phyloP scores from a whole-genome alignment of 2,113 vertebrate genomes.

The Eulemur macaco region DNA sequence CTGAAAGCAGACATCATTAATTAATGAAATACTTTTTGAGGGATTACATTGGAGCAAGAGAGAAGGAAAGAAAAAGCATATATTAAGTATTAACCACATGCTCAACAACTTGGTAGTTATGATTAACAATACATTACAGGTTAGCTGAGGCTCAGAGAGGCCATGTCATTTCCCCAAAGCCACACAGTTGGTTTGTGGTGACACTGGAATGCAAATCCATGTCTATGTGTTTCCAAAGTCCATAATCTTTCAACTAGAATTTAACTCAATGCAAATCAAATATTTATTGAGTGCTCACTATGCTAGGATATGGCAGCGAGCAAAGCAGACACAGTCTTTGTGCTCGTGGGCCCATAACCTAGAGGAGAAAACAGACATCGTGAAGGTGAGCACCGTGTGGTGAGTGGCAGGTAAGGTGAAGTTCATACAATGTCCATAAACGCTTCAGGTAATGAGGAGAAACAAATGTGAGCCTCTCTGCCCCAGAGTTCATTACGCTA shows the following conservation, averaged over 20 bases:
- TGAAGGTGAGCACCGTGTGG: neutral
- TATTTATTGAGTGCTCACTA: neutral
- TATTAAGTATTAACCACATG: neutral
- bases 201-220: neutral
- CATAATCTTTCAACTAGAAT: neutral
- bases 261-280: neutral
- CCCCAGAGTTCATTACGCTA: neutral
- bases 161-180: neutral
- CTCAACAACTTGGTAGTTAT: neutral
- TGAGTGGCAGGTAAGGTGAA: neutral
- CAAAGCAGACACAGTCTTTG: neutral
- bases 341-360: too few relatives aligned
- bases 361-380: neutral
- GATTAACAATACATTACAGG: neutral
- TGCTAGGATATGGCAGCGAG: neutral
- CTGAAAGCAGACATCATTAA: neutral
- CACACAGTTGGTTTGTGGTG: neutral
- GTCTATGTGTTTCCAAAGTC: neutral
- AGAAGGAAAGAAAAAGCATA: neutral
- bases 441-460: neutral
- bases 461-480: neutral
- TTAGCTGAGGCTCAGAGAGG: neutral
- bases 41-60: neutral
- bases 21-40: neutral
- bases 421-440: neutral